These are phyloP conservation scores for Tenthredo mesomela DNA, from an alignment of 2,888 invertebrate species.

Conservation along the genomic window DNA sequence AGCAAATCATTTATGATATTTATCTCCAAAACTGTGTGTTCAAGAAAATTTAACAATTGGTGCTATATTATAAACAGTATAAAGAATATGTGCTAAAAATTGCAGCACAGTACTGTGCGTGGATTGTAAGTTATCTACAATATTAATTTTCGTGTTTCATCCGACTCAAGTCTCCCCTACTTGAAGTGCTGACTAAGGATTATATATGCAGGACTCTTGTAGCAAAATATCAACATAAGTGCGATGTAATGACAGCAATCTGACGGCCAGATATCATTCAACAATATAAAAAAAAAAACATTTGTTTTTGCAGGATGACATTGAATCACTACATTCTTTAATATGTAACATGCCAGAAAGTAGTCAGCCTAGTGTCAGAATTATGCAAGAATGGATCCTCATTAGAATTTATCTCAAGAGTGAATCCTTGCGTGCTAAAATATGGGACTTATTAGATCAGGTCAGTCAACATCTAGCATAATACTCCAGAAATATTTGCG, in stretches of 20 bases:
- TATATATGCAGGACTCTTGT: not conserved
- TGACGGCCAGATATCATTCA: not conserved
- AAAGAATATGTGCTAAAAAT: too few relatives aligned
- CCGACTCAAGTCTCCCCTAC: too few relatives aligned
- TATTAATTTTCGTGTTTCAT: too few relatives aligned
- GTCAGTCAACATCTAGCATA: conserved; percentile 58
- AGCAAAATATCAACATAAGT: not conserved
- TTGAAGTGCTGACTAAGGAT: not conserved
- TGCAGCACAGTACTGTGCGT: too few relatives aligned
- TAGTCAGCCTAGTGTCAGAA: conserved; percentile 83
- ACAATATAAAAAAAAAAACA: not conserved
- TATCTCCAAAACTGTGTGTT: too few relatives aligned
- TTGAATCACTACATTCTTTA: conserved; percentile 71
- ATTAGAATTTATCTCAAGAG: conserved; percentile 75
- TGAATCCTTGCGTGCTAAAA: conserved; percentile 64
- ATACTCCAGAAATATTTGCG: not conserved
- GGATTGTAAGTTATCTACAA: too few relatives aligned
- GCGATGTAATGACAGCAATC: not conserved
- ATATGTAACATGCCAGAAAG: conserved; percentile 79
- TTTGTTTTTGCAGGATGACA: conserved; percentile 61
- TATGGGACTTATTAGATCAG: conserved; percentile 76
- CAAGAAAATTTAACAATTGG: too few relatives aligned
- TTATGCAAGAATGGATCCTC: conserved; percentile 82
- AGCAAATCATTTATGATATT: too few relatives aligned
- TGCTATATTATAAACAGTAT: too few relatives aligned